Evolutionary conservation across 1,140 invertebrate species (phyloP).

Genomic region (Phthorimaea operculella): DNA sequence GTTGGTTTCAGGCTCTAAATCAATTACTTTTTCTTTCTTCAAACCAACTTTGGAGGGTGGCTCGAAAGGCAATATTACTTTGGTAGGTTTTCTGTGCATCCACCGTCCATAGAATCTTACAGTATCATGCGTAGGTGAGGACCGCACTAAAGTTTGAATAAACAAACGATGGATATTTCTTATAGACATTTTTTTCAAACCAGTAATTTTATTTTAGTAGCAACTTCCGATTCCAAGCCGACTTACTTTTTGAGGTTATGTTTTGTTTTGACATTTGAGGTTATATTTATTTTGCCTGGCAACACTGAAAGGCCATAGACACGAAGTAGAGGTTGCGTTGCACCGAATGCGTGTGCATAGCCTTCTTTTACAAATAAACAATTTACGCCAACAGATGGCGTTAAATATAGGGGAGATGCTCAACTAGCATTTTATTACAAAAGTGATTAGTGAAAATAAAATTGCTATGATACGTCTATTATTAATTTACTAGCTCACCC

Average conservation of each 20-base stretch:
- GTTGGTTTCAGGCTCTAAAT: slow-evolving; percentile 27
- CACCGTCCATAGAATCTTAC: slow-evolving; percentile 46
- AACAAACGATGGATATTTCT: neutral
- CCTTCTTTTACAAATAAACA: no score
- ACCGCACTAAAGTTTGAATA: neutral
- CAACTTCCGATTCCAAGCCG: no score
- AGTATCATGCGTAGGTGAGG: neutral
- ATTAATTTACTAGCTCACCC: no score
- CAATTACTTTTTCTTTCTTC: slow-evolving; percentile 55
- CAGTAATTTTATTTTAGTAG: neutral
- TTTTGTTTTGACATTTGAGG: neutral
- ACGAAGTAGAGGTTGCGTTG: neutral
- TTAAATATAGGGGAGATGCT: no score
- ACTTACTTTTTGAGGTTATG: neutral
- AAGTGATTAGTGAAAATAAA: no score
- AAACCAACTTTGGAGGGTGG: slow-evolving; percentile 28
- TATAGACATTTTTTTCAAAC: neutral
- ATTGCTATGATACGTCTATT: no score
- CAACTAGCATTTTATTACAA: no score
- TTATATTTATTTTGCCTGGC: neutral
- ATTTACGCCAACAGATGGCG: no score
- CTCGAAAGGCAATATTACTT: slow-evolving; percentile 48
- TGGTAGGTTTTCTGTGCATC: slow-evolving; percentile 48
- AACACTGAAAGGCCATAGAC: neutral
- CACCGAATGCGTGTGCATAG: no score